Percentiles rank a stretch among this genome's conserved stretches.
Conservation (phyloP, 2,888 invertebrate genomes). For the Drosophila fulvimacula region DNA sequence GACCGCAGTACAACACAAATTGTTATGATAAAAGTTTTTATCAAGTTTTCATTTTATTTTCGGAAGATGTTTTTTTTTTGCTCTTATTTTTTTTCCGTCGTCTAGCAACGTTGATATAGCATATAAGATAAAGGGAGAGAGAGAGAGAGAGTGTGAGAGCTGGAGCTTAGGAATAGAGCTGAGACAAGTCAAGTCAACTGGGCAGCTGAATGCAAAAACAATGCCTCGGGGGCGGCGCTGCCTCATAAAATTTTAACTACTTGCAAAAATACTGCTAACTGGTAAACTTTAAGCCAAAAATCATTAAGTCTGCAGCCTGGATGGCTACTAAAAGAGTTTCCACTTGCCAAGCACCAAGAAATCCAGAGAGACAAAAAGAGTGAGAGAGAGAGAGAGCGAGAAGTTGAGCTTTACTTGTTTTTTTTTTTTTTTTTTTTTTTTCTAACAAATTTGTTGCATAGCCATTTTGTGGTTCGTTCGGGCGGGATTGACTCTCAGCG, state of each 20-base stretch:
- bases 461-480: conserved; percentile 66
- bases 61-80: conserved; percentile 18
- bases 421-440: conserved; percentile 22
- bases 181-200: conserved; percentile 31
- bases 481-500: conserved; percentile 31
- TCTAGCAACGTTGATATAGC: conserved; percentile 55
- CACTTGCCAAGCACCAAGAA: conserved; percentile 4
- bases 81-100: conserved; percentile 15
- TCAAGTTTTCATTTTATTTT: conserved; percentile 69
- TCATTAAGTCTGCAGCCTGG: conserved; percentile 74
- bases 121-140: conserved; percentile 50
- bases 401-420: conserved; percentile 47
- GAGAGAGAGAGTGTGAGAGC: neutral
- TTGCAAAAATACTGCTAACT: conserved; percentile 78
- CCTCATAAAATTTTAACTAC: conserved; percentile 79
- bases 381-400: neutral
- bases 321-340: conserved; percentile 49
- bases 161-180: conserved; percentile 7
- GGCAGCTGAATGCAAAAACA: conserved; percentile 66
- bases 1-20: conserved; percentile 72
- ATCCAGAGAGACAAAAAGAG: neutral
- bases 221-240: conserved; percentile 49
- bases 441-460: conserved; percentile 69
- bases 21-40: conserved; percentile 80
- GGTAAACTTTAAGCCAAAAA: conserved; percentile 80